Percentiles rank a stretch among this genome's conserved stretches.
phyloP scores from a whole-genome alignment of 2,888 invertebrate genomes.

The Bibio marci region DNA sequence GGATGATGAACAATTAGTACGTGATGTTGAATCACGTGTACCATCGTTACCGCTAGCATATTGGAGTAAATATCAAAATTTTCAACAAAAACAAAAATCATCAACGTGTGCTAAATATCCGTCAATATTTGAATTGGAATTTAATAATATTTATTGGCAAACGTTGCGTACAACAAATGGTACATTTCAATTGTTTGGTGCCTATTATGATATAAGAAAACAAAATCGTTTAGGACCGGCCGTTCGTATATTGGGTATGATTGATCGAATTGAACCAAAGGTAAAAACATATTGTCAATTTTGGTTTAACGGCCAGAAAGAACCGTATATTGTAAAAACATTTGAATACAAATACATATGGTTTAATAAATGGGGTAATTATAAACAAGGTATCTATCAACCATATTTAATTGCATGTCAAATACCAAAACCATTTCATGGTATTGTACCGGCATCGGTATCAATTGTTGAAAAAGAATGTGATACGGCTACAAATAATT shows the following conservation, averaged over 20 bases:
- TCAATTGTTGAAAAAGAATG: conserved; percentile 73
- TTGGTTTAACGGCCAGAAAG: conserved; percentile 73
- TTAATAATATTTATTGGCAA: conserved; percentile 90
- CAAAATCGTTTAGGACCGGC: conserved; percentile 66
- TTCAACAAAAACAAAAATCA: conserved; percentile 35
- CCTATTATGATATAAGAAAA: conserved; percentile 69
- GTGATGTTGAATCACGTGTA: conserved; percentile 59
- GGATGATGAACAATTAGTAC: conserved; percentile 55
- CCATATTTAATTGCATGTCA: conserved; percentile 82
- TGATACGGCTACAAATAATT: conserved; percentile 69
- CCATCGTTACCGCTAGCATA: conserved; percentile 74
- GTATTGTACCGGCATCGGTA: conserved; percentile 62
- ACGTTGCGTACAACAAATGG: conserved; percentile 64
- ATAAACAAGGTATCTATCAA: conserved; percentile 78
- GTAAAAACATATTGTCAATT: conserved; percentile 72
- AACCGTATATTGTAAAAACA: conserved; percentile 63
- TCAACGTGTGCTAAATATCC: conserved; percentile 70
- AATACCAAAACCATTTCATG: conserved; percentile 55
- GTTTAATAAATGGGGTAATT: conserved; percentile 90
- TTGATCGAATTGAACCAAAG: conserved; percentile 73
- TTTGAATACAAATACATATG: conserved; percentile 88
- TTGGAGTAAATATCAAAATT: conserved; percentile 66
- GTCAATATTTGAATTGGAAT: conserved; percentile 76
- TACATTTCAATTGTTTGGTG: conserved; percentile 81
- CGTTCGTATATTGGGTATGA: conserved; percentile 72